Base-by-base conservation (phyloP, 2,113 vertebrate species). In the Gila orcuttii region DNA sequence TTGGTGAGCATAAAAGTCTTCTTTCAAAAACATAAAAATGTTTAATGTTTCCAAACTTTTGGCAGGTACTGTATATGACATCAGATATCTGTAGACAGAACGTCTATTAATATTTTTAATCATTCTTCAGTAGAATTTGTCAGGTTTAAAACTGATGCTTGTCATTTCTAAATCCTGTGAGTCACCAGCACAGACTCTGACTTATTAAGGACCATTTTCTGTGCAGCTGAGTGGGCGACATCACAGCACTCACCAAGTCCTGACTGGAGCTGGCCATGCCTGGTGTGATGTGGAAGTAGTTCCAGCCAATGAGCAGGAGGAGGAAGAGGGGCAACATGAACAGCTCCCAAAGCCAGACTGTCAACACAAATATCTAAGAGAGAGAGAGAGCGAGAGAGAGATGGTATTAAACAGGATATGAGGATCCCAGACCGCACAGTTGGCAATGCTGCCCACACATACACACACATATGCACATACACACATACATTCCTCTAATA, bases 281-380 rank as follows among this genome's bases (percentile, higher is more conserved):
- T 0, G 92, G 91, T 0, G 60, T 73, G 85, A 96, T 86, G 19
- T 95, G 94, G 89, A 96, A 95, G 94, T 97, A 97, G 90, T 97
- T 97, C 94, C 97, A 98, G 3, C 93, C 89, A 62, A 99, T 94
- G 76, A 99, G 95, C 83, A 98, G 90, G 73, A 99, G 87, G 64
- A 99, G 91, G 79, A 96, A 96, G 90, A 99, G 93, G 3, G 98
- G 98, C 88, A 99, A 89, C 97, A 99, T 99, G 93, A 98, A 99
- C 79, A 97, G 94, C 75, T 99, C 98, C 90, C 97, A 96, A 7
- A 96, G 92, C 97, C 97, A 99, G 85, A 99, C 96, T 0, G 96
- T 96, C 93, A 97, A 90, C 82, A 99, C 89, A 90, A 99, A 99
- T 17, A 97, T 95, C 98, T 99, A 93, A 82, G 82, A 90, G 85